A percentile compares a stretch with the other conserved stretches of the same genome.
Conservation (phyloP, 53 echinoderm and acorn worm genomes). For the Zoroaster sp. region DNA sequence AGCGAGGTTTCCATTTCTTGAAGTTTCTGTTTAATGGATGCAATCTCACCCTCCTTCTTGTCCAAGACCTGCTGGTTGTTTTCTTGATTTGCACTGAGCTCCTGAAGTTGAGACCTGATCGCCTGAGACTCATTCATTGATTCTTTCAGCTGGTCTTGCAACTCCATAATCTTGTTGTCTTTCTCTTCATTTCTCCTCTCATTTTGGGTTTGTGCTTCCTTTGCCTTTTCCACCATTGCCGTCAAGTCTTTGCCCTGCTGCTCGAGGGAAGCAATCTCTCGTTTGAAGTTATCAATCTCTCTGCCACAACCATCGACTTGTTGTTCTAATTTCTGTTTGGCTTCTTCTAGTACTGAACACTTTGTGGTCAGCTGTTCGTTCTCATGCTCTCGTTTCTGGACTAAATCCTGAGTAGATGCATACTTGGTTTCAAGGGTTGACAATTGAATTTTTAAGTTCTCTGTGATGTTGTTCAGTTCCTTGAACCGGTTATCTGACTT, state of each 20-base stretch:
- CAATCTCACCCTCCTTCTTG: conserved; percentile 39
- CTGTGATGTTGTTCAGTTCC: conserved; percentile 75
- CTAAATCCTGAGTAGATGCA: conserved; percentile 53
- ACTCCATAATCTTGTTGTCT: conserved; percentile 67
- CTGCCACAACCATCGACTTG: neutral
- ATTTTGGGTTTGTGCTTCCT: neutral
- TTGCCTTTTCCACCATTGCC: conserved; percentile 31
- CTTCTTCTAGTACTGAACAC: conserved; percentile 41
- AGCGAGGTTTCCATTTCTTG: conserved; percentile 25
- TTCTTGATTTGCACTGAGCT: conserved; percentile 37
- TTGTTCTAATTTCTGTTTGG: conserved; percentile 42
- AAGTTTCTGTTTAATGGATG: conserved; percentile 5
- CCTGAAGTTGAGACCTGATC: conserved; percentile 15
- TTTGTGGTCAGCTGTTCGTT: conserved; percentile 66
- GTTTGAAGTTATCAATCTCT: conserved; percentile 53
- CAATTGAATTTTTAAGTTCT: conserved; percentile 81
- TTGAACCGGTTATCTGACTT: conserved; percentile 67
- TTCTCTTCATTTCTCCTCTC: conserved; percentile 38
- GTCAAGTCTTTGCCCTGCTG: conserved; percentile 52
- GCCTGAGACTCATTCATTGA: conserved; percentile 9
- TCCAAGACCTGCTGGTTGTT: conserved; percentile 41
- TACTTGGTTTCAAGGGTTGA: conserved; percentile 71
- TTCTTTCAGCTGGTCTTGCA: conserved; percentile 61
- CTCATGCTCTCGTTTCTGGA: conserved; percentile 73
- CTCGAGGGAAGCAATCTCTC: conserved; percentile 54